Base-by-base conservation (phyloP, 1,140 invertebrate genomes). In the Macrosteles quadrilineatus region DNA sequence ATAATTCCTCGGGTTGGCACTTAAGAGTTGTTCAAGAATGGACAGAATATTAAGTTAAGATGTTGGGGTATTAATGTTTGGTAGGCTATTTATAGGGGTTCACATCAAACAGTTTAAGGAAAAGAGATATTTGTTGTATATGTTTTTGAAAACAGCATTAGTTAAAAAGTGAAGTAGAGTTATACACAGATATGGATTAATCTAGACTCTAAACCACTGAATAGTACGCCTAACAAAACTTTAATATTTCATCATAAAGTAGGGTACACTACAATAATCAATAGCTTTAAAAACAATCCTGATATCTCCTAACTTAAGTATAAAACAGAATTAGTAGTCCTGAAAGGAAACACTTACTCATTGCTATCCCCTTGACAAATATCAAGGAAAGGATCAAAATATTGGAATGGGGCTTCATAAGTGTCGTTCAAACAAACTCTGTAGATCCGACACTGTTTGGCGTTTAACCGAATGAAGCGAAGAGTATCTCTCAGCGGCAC, bases 311-410 rank as follows among this genome's bases (percentile, higher is more conserved):
- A 11, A 43, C 17, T 43, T 31, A 64, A 64, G 19, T 64, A 64
- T 53, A 11, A 19, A 69, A 62, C 40, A 66, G 25, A 25, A 36
- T 6, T 11, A 6, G 19, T 23, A 55, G 6, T 6, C 4, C 19
- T 11, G 9, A 9, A n/a, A n/a, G n/a, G n/a, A n/a, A 57, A 67
- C 75, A 87, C 88, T 86, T 85, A 95, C 92, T 92, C 90, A 78
- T 92, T 91, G 0, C 85, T 83, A 76, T 95, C 91, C 40, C 87
- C 88, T 80, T 95, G 90, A 77, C 91, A 94, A 57, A 98, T 94
- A 80, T 98, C 92, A 76, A 95, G 81, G 74, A 96, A 96, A 43
- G 96, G 94, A 84, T 99, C 97, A 85, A 93, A 97, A 83, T 98
- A 98, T 74, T 94, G 89, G 79, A 98, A 98, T 43, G 88, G 87